Conservation (phyloP, 35 echinoderm and acorn worm species). For the Apostichopus parvimensis region DNA sequence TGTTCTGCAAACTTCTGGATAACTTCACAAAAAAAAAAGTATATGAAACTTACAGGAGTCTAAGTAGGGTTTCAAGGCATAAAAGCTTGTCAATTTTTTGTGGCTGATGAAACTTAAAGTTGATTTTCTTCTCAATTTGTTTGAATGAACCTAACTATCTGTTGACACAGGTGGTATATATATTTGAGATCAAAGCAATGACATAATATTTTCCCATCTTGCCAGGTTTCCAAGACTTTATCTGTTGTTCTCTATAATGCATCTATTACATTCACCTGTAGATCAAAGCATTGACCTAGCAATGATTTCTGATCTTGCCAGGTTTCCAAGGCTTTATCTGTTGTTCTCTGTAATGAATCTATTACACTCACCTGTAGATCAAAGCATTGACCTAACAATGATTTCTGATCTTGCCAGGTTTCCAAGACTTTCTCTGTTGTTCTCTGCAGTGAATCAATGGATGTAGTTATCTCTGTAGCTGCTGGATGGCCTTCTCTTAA, state of each 20-base stretch:
- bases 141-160: too few species aligned
- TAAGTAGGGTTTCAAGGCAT: too few species aligned
- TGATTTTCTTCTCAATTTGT: too few species aligned
- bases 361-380: constrained; percentile 73
- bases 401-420: constrained; percentile 58
- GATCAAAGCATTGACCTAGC: constrained; percentile 84
- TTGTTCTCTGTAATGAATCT: neutral
- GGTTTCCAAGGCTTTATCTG: constrained; percentile 35
- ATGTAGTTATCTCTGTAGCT: constrained; percentile 54
- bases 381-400: constrained; percentile 75
- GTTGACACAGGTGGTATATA: too few species aligned
- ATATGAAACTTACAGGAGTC: too few species aligned
- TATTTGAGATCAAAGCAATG: constrained; percentile 77
- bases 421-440: too few species aligned
- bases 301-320: constrained; percentile 80
- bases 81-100: too few species aligned
- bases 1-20: too few species aligned
- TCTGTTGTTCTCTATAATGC: neutral
- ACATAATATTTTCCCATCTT: constrained; percentile 18
- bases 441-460: neutral
- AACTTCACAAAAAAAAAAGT: too few species aligned
- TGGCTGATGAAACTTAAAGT: too few species aligned
- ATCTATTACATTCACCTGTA: constrained; percentile 62
- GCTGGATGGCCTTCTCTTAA: constrained; percentile 57
- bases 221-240: constrained; percentile 60